Percentiles rank a stretch among this genome's conserved stretches.
These are phyloP conservation scores for Apodemus speciosus DNA, from an alignment of 2,113 vertebrate genomes.

Conservation along the genomic window DNA sequence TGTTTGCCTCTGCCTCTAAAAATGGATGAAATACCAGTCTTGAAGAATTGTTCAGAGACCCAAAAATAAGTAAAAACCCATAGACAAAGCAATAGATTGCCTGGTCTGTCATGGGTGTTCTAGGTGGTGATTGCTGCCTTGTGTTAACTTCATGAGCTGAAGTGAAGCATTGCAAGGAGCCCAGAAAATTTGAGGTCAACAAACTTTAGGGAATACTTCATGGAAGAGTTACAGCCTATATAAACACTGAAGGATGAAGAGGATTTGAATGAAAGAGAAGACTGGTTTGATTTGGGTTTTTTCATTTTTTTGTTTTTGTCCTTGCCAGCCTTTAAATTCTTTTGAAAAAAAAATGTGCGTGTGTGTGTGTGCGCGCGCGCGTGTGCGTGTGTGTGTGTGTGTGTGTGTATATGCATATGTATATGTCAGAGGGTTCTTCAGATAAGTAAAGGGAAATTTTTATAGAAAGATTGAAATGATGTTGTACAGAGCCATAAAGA, in stretches of 20 bases:
- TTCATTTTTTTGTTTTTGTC: not conserved
- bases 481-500: not conserved
- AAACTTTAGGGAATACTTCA: not conserved
- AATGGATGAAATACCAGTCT: not conserved
- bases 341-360: not conserved
- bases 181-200: not conserved
- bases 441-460: conserved; percentile 4
- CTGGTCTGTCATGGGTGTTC: not conserved
- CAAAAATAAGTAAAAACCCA: not conserved
- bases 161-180: not conserved
- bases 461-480: not conserved
- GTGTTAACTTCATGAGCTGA: not conserved
- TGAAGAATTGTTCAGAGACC: not conserved
- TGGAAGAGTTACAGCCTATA: not conserved
- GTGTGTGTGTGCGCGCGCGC: no score
- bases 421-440: not conserved
- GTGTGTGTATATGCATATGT: not conserved
- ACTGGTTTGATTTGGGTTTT: not conserved
- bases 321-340: not conserved
- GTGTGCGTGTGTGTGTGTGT: no score
- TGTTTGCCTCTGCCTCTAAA: conserved; percentile 12
- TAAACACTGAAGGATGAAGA: not conserved
- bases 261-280: not conserved
- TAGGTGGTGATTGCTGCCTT: not conserved
- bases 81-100: not conserved